These are phyloP conservation scores for Holothuria leucospilota DNA, from an alignment of 53 echinoderm and acorn worm genomes.

Conservation along the genomic window DNA sequence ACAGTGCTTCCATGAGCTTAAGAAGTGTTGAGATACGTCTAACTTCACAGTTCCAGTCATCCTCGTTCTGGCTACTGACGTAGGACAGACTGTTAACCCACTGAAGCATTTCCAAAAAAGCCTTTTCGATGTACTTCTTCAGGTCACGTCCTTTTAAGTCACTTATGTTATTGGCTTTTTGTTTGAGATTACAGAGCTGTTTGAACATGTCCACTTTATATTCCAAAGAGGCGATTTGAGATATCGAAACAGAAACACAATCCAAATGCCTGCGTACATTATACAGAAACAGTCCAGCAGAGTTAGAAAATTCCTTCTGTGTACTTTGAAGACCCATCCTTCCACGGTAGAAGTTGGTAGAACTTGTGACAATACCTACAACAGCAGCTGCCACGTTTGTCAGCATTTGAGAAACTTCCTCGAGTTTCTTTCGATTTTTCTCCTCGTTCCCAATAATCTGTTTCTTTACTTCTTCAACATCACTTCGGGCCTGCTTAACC, in stretches of 20 bases:
- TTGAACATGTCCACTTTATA: conserved; percentile 34
- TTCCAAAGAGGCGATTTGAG: conserved; percentile 9
- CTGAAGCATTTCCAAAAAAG: not conserved
- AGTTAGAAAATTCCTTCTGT: too few relatives aligned
- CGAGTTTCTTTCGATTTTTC: conserved; percentile 5
- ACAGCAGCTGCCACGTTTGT: not conserved
- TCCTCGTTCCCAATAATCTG: conserved; percentile 53
- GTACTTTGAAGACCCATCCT: too few relatives aligned
- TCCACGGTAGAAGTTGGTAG: too few relatives aligned
- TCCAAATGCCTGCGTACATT: too few relatives aligned
- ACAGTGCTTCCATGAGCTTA: not conserved
- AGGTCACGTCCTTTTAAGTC: not conserved
- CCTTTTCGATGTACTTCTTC: not conserved
- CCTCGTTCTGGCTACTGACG: conserved; percentile 6
- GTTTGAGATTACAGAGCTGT: conserved; percentile 12
- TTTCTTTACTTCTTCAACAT: conserved; percentile 74
- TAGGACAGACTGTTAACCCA: not conserved
- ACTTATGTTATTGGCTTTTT: not conserved
- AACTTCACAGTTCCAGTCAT: conserved; percentile 26
- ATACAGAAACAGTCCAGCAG: too few relatives aligned
- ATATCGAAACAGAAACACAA: not conserved
- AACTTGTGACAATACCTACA: not conserved
- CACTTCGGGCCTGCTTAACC: conserved; percentile 67
- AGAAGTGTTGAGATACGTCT: not conserved
- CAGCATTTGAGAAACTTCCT: conserved; percentile 2